Conservation (phyloP, 2,888 invertebrate genomes). For the Leptinotarsa haldemani region DNA sequence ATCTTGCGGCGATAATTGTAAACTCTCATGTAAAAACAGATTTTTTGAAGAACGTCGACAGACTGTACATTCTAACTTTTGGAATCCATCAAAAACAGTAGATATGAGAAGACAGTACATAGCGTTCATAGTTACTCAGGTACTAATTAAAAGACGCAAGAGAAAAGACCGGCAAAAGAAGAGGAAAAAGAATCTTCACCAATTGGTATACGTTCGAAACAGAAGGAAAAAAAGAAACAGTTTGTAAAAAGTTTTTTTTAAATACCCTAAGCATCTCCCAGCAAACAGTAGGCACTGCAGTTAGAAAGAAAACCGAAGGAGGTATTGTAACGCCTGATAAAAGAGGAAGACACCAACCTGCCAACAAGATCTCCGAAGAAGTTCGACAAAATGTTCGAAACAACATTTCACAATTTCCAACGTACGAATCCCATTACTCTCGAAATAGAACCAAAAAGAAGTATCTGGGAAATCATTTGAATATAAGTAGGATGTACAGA, state of each 20-base stretch:
- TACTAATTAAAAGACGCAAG: too few species aligned
- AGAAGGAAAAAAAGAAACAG: too few species aligned
- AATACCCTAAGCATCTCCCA: constrained; percentile 34
- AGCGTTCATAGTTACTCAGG: too few species aligned
- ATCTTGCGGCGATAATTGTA: too few species aligned
- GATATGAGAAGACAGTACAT: too few species aligned
- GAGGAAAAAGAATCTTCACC: background rate
- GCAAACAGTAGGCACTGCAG: constrained; percentile 32
- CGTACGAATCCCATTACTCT: constrained; percentile 32
- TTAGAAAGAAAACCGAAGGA: constrained; percentile 36
- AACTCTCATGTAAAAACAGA: too few species aligned
- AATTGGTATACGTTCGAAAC: too few species aligned
- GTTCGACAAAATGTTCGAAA: constrained; percentile 34
- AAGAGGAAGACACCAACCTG: constrained; percentile 38
- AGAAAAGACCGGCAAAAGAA: constrained; percentile 17
- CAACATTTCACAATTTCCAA: constrained; percentile 37
- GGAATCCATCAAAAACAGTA: too few species aligned
- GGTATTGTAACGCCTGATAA: constrained; percentile 37
- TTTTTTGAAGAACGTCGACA: too few species aligned
- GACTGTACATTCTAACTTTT: too few species aligned
- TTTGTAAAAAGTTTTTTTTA: constrained; percentile 21
- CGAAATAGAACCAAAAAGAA: constrained; percentile 29
- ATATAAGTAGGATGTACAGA: constrained; percentile 32
- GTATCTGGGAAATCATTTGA: constrained; percentile 35
- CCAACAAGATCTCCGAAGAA: constrained; percentile 35